Evolutionary conservation across 2,888 invertebrate species (phyloP).

Genomic region (Thecophora atra): DNA sequence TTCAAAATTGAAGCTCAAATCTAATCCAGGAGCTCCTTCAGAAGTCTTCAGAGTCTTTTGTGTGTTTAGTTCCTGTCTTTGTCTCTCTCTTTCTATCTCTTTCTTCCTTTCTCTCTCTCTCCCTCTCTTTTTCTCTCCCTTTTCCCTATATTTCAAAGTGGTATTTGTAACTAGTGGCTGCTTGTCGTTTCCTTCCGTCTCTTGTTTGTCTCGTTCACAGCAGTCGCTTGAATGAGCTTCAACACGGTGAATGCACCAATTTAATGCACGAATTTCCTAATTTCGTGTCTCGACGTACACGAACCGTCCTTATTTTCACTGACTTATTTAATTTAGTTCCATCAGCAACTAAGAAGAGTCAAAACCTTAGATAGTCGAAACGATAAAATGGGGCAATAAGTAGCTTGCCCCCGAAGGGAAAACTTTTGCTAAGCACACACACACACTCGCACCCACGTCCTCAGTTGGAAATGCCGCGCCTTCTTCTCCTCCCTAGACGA

Average conservation of each 20-base stretch:
- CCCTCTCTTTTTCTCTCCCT: too few relatives aligned
- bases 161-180: too few relatives aligned
- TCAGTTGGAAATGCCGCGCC: neutral
- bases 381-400: conserved; percentile 12
- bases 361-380: neutral
- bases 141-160: too few relatives aligned
- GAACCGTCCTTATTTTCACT: neutral
- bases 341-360: neutral
- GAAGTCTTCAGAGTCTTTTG: too few relatives aligned
- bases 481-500: neutral
- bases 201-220: neutral
- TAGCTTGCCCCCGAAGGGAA: conserved; percentile 2
- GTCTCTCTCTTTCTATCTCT: too few relatives aligned
- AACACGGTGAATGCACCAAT: conserved; percentile 8
- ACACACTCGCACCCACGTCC: neutral
- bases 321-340: conserved; percentile 17
- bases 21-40: too few relatives aligned
- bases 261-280: conserved; percentile 16
- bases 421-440: neutral
- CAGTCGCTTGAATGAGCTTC: conserved; percentile 1
- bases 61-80: too few relatives aligned
- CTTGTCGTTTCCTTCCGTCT: too few relatives aligned
- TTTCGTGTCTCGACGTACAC: neutral
- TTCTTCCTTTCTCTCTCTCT: too few relatives aligned
- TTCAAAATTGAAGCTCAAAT: too few relatives aligned